Base-by-base conservation (phyloP, 1,140 invertebrate genomes). In the Panagrolaimus sp. region DNA sequence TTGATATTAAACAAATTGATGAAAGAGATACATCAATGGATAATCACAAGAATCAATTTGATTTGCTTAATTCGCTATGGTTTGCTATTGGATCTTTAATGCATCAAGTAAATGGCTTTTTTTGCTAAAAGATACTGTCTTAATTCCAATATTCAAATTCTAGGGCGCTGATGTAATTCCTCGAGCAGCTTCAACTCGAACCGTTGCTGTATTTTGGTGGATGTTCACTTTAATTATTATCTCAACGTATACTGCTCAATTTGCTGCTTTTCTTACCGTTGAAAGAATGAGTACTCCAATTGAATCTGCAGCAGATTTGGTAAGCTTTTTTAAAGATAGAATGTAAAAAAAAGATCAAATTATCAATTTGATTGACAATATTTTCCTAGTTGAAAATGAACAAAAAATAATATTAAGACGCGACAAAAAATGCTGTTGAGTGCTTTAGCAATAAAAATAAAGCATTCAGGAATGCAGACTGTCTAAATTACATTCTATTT, bases 141-240 rank as follows among this genome's bases (percentile, higher is more conserved):
- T n/a, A n/a, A n/a, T n/a, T n/a, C n/a, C n/a, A n/a, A n/a, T n/a
- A n/a, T n/a, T n/a, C n/a, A n/a, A n/a, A n/a, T 62, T 62, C 4
- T 38, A 38, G 31, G 78, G 78, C 11, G 68, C 63, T 61, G 91
- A 93, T 83, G 87, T 92, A 31, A 91, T 90, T 72, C 89, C 90
- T 74, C 90, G 90, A 73, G 90, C 90, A n/a, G 86, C 89, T 72
- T 90, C 90, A 3, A 94, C 92, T 0, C 86, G 92, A 70, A 91
- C 93, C 88, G 91, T 94, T 4, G 92, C 91, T 14, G 88, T 89
- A 1, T 93, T 92, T 87, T 96, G 93, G 93, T 79, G 80, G 79
- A 72, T 81, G 85, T 97, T 96, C 85, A 96, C 92, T 0, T 85
- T 96, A n/a, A 96, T 97, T 76, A 93, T 97, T 89, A 96, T 97